phyloP scores from a whole-genome alignment of 1,140 invertebrate genomes.

The Polypedilum vanderplanki region DNA sequence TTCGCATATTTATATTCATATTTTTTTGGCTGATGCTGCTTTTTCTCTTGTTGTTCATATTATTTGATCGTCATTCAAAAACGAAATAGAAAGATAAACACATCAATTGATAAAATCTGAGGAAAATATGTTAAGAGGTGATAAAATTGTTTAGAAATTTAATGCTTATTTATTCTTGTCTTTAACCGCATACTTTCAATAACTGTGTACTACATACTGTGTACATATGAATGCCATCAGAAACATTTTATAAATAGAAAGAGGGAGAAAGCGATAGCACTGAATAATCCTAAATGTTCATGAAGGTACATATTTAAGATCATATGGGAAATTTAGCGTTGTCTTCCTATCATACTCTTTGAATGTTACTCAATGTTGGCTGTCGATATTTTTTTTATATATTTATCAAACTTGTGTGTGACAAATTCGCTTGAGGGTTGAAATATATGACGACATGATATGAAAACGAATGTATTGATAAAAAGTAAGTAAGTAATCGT shows the following conservation, averaged over 20 bases:
- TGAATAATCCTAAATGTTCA: background rate
- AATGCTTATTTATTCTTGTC: background rate
- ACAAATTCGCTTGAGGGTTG: slow-evolving; percentile 16
- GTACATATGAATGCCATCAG: background rate
- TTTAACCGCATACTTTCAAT: too few relatives aligned
- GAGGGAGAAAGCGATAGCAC: background rate
- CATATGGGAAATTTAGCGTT: background rate
- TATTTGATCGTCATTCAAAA: too few relatives aligned
- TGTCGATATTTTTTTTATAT: background rate
- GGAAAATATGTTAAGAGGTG: too few relatives aligned
- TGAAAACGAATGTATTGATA: background rate
- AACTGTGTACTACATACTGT: background rate
- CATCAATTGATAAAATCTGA: too few relatives aligned
- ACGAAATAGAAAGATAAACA: too few relatives aligned
- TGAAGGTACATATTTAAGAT: background rate
- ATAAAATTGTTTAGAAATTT: background rate
- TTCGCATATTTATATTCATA: too few relatives aligned
- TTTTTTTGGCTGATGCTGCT: too few relatives aligned
- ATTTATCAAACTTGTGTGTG: background rate
- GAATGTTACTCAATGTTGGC: background rate
- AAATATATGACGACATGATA: background rate
- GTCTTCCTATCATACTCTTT: background rate
- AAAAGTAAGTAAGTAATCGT: background rate
- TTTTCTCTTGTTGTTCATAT: too few relatives aligned
- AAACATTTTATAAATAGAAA: background rate